A percentile compares a stretch with the other conserved stretches of the same genome.
Evolutionary conservation across 1,140 invertebrate species (phyloP).

Genomic region (Araneus ventricosus): DNA sequence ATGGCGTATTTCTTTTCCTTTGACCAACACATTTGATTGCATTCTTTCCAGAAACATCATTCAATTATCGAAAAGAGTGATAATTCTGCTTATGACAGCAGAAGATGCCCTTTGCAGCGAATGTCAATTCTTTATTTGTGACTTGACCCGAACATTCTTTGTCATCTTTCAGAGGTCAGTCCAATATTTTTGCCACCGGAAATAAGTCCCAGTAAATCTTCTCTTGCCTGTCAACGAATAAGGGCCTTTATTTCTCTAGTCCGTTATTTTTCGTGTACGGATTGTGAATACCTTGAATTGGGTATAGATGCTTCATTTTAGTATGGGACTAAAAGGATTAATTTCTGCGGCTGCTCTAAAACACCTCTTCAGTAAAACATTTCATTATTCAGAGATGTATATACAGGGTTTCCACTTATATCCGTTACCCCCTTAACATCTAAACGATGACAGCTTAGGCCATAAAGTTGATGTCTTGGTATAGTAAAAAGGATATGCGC

Average conservation of each 20-base stretch:
- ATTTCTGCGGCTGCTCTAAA: no score
- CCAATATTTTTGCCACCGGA: background rate
- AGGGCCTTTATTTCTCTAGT: background rate
- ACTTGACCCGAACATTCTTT: background rate
- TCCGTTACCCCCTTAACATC: no score
- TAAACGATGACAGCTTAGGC: no score
- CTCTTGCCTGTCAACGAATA: background rate
- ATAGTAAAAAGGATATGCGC: no score
- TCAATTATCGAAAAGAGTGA: background rate
- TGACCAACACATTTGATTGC: no score
- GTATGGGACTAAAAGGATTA: background rate
- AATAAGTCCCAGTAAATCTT: conserved; percentile 16
- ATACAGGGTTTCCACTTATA: no score
- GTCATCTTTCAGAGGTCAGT: background rate
- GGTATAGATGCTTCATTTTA: background rate
- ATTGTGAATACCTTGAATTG: no score
- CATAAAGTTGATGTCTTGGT: no score
- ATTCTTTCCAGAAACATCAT: background rate
- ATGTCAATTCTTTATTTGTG: background rate
- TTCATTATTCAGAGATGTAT: no score
- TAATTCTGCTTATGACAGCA: background rate
- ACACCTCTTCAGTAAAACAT: no score
- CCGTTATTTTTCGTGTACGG: background rate
- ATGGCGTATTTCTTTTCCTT: no score
- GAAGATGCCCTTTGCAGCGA: background rate